phyloP scores from a whole-genome alignment of 1,140 invertebrate genomes.

The Drosophila bocki region DNA sequence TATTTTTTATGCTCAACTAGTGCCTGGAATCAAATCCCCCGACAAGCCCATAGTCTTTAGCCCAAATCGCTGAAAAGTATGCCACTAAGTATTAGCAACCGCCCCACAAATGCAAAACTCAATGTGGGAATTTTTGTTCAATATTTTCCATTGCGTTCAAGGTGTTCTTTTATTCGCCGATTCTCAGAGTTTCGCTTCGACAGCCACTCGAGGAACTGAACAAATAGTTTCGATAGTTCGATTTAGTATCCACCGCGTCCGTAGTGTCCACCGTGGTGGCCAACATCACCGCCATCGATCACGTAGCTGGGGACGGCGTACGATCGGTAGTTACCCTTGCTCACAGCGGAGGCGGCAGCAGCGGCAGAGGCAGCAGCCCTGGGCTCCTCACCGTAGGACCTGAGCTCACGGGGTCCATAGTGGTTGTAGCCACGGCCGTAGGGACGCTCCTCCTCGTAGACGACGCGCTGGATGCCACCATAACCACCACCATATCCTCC shows the following conservation, averaged over 20 bases:
- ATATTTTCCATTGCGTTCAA: slow-evolving; percentile 57
- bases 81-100: slow-evolving; percentile 6
- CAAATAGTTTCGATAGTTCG: slow-evolving; percentile 15
- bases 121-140: slow-evolving; percentile 54
- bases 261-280: slow-evolving; percentile 6
- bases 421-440: slow-evolving; percentile 21
- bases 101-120: slow-evolving; percentile 7
- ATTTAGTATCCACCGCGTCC: slow-evolving; percentile 52
- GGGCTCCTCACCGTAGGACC: slow-evolving; percentile 12
- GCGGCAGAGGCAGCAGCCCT: slow-evolving; percentile 54
- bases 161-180: slow-evolving; percentile 41
- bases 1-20: neutral
- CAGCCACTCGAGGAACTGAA: slow-evolving; percentile 38
- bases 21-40: neutral
- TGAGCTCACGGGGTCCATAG: slow-evolving; percentile 23
- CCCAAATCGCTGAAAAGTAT: slow-evolving; percentile 61
- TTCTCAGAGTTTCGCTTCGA: slow-evolving; percentile 49
- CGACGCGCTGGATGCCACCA: slow-evolving; percentile 24
- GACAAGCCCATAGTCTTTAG: slow-evolving; percentile 3
- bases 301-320: slow-evolving; percentile 44
- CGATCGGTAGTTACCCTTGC: slow-evolving; percentile 46
- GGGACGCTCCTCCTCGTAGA: slow-evolving; percentile 41
- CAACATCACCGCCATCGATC: slow-evolving; percentile 47
- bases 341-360: slow-evolving; percentile 36
- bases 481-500: slow-evolving; percentile 44